Conservation (phyloP, 2,113 vertebrate species). For the Cyprinus carpio region DNA sequence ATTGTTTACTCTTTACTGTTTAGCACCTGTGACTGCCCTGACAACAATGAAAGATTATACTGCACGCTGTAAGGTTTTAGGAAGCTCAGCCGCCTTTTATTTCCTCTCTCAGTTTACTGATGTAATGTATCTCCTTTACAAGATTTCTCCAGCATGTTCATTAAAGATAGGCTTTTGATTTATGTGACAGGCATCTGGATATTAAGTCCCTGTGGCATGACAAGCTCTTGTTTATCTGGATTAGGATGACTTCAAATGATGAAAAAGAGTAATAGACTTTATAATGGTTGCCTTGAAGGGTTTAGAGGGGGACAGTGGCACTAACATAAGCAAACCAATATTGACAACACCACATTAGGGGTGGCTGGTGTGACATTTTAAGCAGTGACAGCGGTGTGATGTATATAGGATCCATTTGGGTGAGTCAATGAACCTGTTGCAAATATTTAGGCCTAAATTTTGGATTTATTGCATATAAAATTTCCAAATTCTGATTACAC, state of each 20-base stretch:
- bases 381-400: not conserved
- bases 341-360: not conserved
- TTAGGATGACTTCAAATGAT: not conserved
- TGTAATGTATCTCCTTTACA: not conserved
- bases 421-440: not conserved
- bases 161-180: slow-evolving; percentile 21
- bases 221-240: slow-evolving; percentile 16
- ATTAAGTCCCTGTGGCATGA: not conserved
- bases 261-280: slow-evolving; percentile 23
- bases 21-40: slow-evolving; percentile 23
- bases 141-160: not conserved
- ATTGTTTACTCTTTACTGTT: slow-evolving; percentile 9
- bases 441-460: not conserved
- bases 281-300: not conserved
- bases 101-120: not conserved
- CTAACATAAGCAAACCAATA: not conserved
- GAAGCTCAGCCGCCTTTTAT: slow-evolving; percentile 3
- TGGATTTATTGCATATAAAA: not conserved
- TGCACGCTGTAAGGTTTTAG: not conserved
- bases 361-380: not conserved
- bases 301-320: not conserved
- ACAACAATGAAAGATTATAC: slow-evolving; percentile 7
- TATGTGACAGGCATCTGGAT: slow-evolving; percentile 13
- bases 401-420: not conserved
- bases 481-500: not conserved